Base-by-base conservation (phyloP, 2,797 vertebrate genomes). In the Vultur gryphus region DNA sequence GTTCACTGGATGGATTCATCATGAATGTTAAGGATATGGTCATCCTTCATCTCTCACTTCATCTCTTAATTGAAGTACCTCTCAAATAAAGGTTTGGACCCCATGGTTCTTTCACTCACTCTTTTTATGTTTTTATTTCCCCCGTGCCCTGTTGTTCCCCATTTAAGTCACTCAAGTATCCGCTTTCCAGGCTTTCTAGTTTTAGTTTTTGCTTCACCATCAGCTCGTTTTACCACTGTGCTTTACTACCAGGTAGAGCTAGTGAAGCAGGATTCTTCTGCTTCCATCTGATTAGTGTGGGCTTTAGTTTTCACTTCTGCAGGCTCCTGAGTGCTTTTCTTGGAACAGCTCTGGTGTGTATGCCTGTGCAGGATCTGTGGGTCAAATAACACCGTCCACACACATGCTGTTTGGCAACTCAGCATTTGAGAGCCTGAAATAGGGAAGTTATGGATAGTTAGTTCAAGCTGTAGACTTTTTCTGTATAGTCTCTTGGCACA, bases 111-210 rank as follows among this genome's bases (percentile, higher is more conserved):
- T 81, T 61, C n/a, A 14, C 54, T 76, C 28, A 8, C 10, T 62
- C 8, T 33, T 16, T 9, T 16, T 9, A 15, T n/a, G 44, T 48
- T 49, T 43, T 44, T 29, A 44, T 65, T 52, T 33, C 1, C 10
- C 8, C 6, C 4, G 1, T 64, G 29, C 2, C 9, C 9, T 70
- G 4, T 41, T 57, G 9, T 43, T 76, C 16, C 3, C 7, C 5
- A 6, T 4, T 46, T 51, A 65, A 77, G 16, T 58, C 13, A 66
- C 13, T 43, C 3, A 7, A 62, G 16, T 43, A 51, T 24, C 64
- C 6, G 14, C 20, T 84, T 83, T 69, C 8, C 29, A 43, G 37
- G 31, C 26, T 85, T 85, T 62, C 39, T 75, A 26, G 17, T 76
- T 69, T 16, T 39, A 31, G 3, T 10, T 70, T 90, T 54, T 75